phyloP scores from a whole-genome alignment of 2,888 invertebrate species.

The Hydrotaea diabolus region DNA sequence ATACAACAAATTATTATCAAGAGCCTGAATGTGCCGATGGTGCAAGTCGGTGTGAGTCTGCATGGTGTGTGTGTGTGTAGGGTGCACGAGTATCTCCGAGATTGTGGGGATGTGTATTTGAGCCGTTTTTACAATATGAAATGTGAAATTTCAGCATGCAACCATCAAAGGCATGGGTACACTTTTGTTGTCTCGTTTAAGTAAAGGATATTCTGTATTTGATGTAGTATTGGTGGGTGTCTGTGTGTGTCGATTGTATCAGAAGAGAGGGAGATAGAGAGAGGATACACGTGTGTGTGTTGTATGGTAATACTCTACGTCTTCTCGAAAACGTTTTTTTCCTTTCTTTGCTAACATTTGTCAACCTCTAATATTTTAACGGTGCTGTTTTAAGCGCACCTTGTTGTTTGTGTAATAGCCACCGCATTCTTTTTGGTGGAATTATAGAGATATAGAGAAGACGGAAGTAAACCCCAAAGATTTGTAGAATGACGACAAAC shows the following conservation, averaged over 20 bases:
- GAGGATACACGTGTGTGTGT: background rate
- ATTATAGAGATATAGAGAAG: background rate
- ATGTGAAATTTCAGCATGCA: slow-evolving; percentile 2
- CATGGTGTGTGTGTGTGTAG: too few species aligned
- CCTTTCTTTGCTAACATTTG: slow-evolving; percentile 30
- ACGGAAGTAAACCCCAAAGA: background rate
- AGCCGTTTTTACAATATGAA: background rate
- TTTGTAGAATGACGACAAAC: background rate
- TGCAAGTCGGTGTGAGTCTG: too few species aligned
- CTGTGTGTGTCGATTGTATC: slow-evolving; percentile 11
- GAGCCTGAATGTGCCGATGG: slow-evolving; percentile 44
- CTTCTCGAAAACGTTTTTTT: slow-evolving; percentile 20
- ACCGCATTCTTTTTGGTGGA: background rate
- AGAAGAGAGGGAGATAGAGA: background rate
- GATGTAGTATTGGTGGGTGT: background rate
- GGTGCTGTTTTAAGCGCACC: background rate
- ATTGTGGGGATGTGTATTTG: background rate
- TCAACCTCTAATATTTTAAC: slow-evolving; percentile 35
- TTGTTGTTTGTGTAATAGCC: background rate
- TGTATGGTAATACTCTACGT: slow-evolving; percentile 8
- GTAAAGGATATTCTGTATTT: slow-evolving; percentile 26
- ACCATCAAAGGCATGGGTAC: background rate
- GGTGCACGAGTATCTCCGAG: background rate
- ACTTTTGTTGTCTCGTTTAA: slow-evolving; percentile 9
- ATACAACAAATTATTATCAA: slow-evolving; percentile 53